Percentiles rank a stretch among this genome's conserved stretches.
These are phyloP conservation scores for Nomada flava DNA, from an alignment of 2,888 invertebrate genomes.

Conservation along the genomic window DNA sequence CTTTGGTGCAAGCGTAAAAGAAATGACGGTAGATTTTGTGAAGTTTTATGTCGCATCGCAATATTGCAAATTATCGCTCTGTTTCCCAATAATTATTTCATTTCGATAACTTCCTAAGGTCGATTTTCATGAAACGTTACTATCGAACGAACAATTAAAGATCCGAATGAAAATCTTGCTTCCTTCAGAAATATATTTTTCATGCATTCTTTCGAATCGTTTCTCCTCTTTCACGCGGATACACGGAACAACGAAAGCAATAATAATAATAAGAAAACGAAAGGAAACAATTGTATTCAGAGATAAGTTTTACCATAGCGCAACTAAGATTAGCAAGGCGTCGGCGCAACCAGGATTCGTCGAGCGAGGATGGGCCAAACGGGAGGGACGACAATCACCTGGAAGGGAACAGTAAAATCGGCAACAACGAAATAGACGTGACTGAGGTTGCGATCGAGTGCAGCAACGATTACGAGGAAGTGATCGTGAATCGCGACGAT, in stretches of 20 bases:
- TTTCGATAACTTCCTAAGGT: not conserved
- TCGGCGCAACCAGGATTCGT: constrained; percentile 72
- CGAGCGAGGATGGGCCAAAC: constrained; percentile 28
- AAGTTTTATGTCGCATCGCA: constrained; percentile 13
- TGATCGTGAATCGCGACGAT: not conserved
- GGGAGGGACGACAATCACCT: constrained; percentile 18
- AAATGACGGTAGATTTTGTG: constrained; percentile 61
- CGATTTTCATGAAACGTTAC: not conserved
- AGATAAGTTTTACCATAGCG: constrained; percentile 69
- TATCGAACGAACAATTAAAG: not conserved
- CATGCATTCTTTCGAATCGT: no score
- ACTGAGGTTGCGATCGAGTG: constrained; percentile 11
- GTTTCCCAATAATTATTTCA: constrained; percentile 4
- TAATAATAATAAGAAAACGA: not conserved
- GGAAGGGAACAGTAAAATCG: constrained; percentile 13
- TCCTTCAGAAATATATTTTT: no score
- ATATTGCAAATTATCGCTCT: not conserved
- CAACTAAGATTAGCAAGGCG: constrained; percentile 72
- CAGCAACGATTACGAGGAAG: constrained; percentile 26
- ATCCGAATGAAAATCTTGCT: no score
- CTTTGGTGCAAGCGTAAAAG: constrained; percentile 29
- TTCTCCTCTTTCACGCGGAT: no score
- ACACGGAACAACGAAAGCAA: not conserved
- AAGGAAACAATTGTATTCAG: constrained; percentile 43
- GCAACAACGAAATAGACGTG: constrained; percentile 17